Evolutionary conservation across 37 sponge, comb jelly and placozoan species (phyloP).

Genomic region (Chondrilla cf. caribensis): DNA sequence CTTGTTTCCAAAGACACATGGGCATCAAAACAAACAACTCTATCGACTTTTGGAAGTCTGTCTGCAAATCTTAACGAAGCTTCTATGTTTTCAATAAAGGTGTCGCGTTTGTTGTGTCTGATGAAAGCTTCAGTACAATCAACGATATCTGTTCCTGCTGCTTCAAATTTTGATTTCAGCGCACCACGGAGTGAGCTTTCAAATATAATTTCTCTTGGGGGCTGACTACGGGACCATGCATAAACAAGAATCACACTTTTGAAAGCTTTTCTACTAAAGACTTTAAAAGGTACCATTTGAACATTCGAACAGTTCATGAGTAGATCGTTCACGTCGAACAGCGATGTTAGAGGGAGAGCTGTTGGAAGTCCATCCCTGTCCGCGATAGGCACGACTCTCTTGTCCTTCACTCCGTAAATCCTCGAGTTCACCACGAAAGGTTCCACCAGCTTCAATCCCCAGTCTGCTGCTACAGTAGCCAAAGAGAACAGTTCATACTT

Average conservation of each 20-base stretch:
- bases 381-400: neutral
- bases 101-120: neutral
- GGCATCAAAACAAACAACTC: neutral
- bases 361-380: neutral
- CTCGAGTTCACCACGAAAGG: slow-evolving; percentile 31
- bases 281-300: neutral
- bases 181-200: neutral
- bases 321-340: neutral
- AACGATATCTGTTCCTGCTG: neutral
- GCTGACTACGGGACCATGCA: neutral
- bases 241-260: neutral
- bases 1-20: neutral
- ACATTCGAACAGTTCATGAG: neutral
- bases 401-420: slow-evolving; percentile 19
- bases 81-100: neutral
- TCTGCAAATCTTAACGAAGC: neutral
- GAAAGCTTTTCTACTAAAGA: neutral
- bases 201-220: neutral
- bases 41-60: neutral
- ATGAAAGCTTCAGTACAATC: neutral
- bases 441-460: slow-evolving; percentile 31
- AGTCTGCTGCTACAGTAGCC: slow-evolving; percentile 38
- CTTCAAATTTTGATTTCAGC: neutral
- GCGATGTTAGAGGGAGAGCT: neutral
- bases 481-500: slow-evolving; percentile 26